phyloP scores from a whole-genome alignment of 1,140 invertebrate genomes.

The Lepidurus apus region DNA sequence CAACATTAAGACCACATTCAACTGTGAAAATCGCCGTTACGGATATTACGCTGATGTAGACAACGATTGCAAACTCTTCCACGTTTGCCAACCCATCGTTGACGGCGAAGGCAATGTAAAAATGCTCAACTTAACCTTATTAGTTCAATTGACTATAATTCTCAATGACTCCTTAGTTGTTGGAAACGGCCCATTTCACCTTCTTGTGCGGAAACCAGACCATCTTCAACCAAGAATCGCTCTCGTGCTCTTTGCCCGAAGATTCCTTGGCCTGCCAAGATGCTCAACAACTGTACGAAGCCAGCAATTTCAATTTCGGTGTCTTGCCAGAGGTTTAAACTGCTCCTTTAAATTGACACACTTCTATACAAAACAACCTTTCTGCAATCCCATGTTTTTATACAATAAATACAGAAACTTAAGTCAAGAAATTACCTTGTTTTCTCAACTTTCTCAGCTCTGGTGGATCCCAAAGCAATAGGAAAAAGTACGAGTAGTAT shows the following conservation, averaged over 20 bases:
- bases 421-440: too few species aligned
- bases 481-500: too few species aligned
- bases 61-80: slow-evolving; percentile 46
- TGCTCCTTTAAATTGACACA: background rate
- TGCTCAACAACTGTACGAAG: slow-evolving; percentile 37
- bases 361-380: too few species aligned
- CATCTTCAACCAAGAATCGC: slow-evolving; percentile 42
- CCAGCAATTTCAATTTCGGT: slow-evolving; percentile 30
- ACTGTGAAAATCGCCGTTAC: slow-evolving; percentile 41
- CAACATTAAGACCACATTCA: slow-evolving; percentile 39
- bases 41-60: slow-evolving; percentile 46
- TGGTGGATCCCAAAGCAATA: too few species aligned
- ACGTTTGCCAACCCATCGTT: slow-evolving; percentile 42
- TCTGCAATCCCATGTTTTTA: too few species aligned
- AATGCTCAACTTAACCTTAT: background rate
- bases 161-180: slow-evolving; percentile 13
- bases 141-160: background rate
- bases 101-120: slow-evolving; percentile 36
- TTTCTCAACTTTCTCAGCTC: too few species aligned
- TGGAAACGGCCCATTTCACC: slow-evolving; percentile 38
- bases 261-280: slow-evolving; percentile 42
- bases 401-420: too few species aligned
- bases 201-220: slow-evolving; percentile 44
- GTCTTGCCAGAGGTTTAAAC: background rate
- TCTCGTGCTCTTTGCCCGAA: slow-evolving; percentile 41